These are phyloP conservation scores for Drosophila paulistorum DNA, from an alignment of 1,140 invertebrate genomes.

Conservation along the genomic window DNA sequence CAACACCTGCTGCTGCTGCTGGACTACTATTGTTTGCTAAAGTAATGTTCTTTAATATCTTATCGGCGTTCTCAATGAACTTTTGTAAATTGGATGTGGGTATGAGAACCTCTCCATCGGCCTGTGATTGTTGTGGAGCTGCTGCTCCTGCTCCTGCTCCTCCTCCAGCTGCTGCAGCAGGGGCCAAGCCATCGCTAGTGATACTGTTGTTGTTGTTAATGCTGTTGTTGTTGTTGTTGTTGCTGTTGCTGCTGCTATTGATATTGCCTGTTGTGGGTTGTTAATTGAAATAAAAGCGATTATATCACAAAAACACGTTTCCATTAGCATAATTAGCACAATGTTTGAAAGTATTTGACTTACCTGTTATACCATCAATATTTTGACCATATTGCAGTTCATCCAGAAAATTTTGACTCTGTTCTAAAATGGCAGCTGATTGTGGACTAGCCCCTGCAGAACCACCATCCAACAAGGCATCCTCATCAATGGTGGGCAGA, in stretches of 20 bases:
- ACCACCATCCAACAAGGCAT: slow-evolving; percentile 67
- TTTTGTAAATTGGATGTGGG: slow-evolving; percentile 82
- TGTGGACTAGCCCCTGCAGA: slow-evolving; percentile 65
- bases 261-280: slow-evolving; percentile 61
- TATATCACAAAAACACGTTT: background rate
- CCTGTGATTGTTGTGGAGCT: slow-evolving; percentile 45
- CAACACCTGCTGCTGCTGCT: background rate
- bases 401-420: slow-evolving; percentile 51
- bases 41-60: slow-evolving; percentile 81
- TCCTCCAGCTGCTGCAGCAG: slow-evolving; percentile 20
- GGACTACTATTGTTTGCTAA: slow-evolving; percentile 53
- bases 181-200: slow-evolving; percentile 50
- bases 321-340: slow-evolving; percentile 34
- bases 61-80: slow-evolving; percentile 81
- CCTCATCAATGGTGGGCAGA: slow-evolving; percentile 75
- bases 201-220: slow-evolving; percentile 46
- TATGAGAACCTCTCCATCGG: slow-evolving; percentile 72
- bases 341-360: slow-evolving; percentile 1
- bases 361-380: slow-evolving; percentile 69
- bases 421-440: slow-evolving; percentile 39
- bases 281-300: slow-evolving; percentile 16
- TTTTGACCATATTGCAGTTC: slow-evolving; percentile 73
- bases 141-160: slow-evolving; percentile 28
- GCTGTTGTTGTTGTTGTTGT: slow-evolving; percentile 39
- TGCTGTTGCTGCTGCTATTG: slow-evolving; percentile 55